These are phyloP conservation scores for Sula dactylatra DNA, from an alignment of 2,113 vertebrate species.

Conservation along the genomic window DNA sequence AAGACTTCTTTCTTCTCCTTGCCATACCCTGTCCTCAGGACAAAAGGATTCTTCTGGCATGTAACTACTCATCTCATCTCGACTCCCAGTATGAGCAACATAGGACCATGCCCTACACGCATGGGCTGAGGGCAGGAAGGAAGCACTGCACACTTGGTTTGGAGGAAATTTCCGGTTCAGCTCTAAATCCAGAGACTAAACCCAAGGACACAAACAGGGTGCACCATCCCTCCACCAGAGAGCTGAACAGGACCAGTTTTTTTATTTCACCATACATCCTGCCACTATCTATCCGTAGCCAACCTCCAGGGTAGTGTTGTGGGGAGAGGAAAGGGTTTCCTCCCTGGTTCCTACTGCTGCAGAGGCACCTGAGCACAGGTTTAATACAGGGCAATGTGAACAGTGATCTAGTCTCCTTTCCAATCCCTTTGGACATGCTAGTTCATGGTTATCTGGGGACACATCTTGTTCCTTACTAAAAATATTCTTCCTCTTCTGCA, in stretches of 20 bases:
- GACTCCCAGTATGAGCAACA: background rate
- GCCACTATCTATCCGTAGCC: background rate
- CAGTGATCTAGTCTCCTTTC: background rate
- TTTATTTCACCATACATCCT: background rate
- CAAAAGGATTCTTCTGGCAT: background rate
- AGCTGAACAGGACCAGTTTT: background rate
- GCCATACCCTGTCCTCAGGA: background rate
- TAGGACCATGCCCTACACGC: background rate
- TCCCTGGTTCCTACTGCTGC: background rate
- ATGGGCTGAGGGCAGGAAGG: background rate
- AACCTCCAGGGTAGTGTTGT: rapidly evolving
- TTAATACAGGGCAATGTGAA: background rate
- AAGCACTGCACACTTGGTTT: background rate
- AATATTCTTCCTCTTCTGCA: background rate
- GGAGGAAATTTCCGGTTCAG: background rate
- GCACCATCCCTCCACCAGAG: background rate
- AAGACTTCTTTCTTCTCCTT: background rate
- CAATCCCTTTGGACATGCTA: background rate
- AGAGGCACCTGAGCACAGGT: rapidly evolving
- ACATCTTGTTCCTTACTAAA: background rate
- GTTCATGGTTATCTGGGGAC: background rate
- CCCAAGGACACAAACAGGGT: background rate
- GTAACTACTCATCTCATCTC: background rate
- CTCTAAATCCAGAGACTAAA: background rate
- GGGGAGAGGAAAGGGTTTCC: background rate